Evolutionary conservation across 1,140 invertebrate species (phyloP).

Genomic region (Lysiphlebus fabarum): DNA sequence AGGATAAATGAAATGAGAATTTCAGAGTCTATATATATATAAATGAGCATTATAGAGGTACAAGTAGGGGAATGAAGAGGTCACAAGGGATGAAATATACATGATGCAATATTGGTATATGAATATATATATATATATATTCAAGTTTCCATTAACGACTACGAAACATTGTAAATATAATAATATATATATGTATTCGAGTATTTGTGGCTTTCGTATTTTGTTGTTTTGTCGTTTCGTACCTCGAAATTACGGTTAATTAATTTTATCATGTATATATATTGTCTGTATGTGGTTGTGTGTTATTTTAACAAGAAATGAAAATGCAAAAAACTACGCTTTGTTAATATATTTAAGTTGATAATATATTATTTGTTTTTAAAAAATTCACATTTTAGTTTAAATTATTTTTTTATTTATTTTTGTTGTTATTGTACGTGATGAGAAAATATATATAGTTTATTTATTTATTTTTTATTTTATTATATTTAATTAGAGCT

Average conservation of each 20-base stretch:
- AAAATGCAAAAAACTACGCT: too few relatives aligned
- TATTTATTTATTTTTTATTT: too few relatives aligned
- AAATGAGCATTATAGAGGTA: constrained; percentile 6
- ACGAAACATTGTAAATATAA: background rate
- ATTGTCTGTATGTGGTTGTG: too few relatives aligned
- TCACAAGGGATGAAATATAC: constrained; percentile 11
- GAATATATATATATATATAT: constrained; percentile 13
- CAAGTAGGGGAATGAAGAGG: background rate
- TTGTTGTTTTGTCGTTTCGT: constrained; percentile 7
- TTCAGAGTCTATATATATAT: background rate
- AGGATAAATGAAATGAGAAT: background rate
- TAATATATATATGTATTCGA: background rate
- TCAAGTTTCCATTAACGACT: constrained; percentile 11
- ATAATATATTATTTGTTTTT: too few relatives aligned
- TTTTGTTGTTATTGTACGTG: too few relatives aligned
- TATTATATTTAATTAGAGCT: too few relatives aligned
- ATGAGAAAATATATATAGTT: too few relatives aligned
- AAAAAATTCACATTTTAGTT: too few relatives aligned
- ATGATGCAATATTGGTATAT: constrained; percentile 2
- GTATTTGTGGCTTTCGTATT: constrained; percentile 9
- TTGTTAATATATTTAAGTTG: too few relatives aligned
- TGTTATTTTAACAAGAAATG: too few relatives aligned
- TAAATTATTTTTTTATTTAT: too few relatives aligned
- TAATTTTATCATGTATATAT: background rate
- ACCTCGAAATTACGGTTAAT: constrained; percentile 5